These are phyloP conservation scores for Cynoglossus semilaevis DNA, from an alignment of 2,113 vertebrate genomes.

Conservation along the genomic window DNA sequence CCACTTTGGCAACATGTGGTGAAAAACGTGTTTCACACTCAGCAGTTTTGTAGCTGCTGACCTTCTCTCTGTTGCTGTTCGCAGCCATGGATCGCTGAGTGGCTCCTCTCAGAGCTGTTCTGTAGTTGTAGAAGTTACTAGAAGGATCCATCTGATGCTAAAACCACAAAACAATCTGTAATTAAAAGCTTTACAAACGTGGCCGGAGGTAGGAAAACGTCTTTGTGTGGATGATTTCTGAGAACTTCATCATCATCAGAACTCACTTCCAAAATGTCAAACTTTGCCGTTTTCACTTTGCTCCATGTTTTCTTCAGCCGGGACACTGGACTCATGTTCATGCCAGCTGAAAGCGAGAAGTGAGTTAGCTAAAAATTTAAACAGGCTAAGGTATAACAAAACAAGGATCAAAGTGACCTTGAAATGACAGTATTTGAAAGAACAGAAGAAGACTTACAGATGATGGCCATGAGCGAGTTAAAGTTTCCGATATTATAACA, in stretches of 20 bases:
- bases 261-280: slow-evolving; percentile 89
- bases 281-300: slow-evolving; percentile 94
- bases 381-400: too few relatives aligned
- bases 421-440: background rate
- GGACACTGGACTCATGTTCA: slow-evolving; percentile 96
- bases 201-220: too few relatives aligned
- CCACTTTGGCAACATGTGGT: too few relatives aligned
- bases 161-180: background rate
- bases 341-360: slow-evolving; percentile 79
- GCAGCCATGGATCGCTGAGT: slow-evolving; percentile 89
- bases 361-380: too few relatives aligned
- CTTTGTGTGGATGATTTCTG: background rate
- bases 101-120: slow-evolving; percentile 90
- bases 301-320: slow-evolving; percentile 95
- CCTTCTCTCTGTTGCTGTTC: slow-evolving; percentile 93
- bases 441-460: slow-evolving; percentile 81
- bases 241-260: background rate
- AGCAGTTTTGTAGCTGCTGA: slow-evolving; percentile 43
- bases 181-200: too few relatives aligned
- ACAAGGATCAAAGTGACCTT: slow-evolving; percentile 80
- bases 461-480: slow-evolving; percentile 97
- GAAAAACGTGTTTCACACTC: too few relatives aligned
- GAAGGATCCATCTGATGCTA: slow-evolving; percentile 99
- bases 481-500: slow-evolving; percentile 99
- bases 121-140: slow-evolving; percentile 96